A percentile compares a stretch with the other conserved stretches of the same genome.
Conservation (phyloP, 2,888 invertebrate species). For the Dryocosmus kuriphilus region DNA sequence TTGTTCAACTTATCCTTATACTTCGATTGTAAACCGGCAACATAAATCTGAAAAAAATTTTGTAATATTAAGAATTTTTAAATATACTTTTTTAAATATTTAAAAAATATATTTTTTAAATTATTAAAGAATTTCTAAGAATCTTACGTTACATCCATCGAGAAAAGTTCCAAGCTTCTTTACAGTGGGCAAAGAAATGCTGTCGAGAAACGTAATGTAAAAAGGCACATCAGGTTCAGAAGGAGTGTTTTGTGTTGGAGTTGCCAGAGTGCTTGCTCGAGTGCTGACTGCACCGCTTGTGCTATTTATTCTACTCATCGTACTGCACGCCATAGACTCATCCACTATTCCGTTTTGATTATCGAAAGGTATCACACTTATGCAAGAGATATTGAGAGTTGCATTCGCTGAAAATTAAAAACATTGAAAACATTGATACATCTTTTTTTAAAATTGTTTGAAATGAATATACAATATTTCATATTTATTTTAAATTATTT, state of each 20-base stretch:
- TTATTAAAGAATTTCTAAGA: no score
- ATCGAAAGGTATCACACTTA: slow-evolving; percentile 76
- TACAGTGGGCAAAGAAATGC: slow-evolving; percentile 82
- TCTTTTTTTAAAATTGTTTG: neutral
- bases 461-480: neutral
- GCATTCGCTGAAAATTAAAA: slow-evolving; percentile 58
- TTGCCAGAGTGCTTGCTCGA: neutral
- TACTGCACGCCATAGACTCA: slow-evolving; percentile 64
- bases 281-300: slow-evolving; percentile 4
- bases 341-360: slow-evolving; percentile 62
- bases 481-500: no score
- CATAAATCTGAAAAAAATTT: slow-evolving; percentile 80
- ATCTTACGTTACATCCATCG: slow-evolving; percentile 90
- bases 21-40: slow-evolving; percentile 83
- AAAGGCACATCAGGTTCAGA: slow-evolving; percentile 46
- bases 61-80: no score
- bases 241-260: neutral
- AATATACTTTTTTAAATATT: no score
- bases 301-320: slow-evolving; percentile 53
- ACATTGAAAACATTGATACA: neutral
- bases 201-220: slow-evolving; percentile 62
- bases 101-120: no score
- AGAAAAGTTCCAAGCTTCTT: slow-evolving; percentile 89
- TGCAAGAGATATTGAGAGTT: slow-evolving; percentile 78
- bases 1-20: slow-evolving; percentile 84